phyloP scores from a whole-genome alignment of 2,113 vertebrate species.

The Isichthys henryi region DNA sequence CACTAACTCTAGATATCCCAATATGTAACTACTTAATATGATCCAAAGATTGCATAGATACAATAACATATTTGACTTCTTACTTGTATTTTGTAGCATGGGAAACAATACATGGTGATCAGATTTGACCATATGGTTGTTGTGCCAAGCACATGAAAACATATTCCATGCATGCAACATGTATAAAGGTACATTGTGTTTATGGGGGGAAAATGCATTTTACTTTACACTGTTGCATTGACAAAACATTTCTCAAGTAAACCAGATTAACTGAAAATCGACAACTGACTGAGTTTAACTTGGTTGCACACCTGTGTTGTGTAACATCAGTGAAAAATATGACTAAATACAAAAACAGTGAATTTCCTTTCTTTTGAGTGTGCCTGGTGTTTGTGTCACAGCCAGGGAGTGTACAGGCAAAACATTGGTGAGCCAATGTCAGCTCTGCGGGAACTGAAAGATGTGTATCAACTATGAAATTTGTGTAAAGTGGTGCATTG shows the following conservation, averaged over 20 bases:
- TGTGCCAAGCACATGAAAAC: neutral
- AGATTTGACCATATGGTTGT: neutral
- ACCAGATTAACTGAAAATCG: neutral
- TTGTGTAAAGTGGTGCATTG: neutral
- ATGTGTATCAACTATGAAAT: neutral
- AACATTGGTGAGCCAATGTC: neutral
- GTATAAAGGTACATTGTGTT: neutral
- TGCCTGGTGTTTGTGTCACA: neutral
- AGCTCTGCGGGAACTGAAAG: neutral
- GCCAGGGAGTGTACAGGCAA: neutral
- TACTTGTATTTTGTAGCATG: neutral
- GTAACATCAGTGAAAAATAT: neutral
- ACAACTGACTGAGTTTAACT: neutral
- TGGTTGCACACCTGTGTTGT: neutral
- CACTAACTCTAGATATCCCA: neutral
- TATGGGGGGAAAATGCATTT: neutral
- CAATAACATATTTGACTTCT: neutral
- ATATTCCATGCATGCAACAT: neutral
- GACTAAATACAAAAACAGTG: neutral
- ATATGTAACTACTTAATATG: too few species aligned
- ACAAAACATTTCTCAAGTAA: neutral
- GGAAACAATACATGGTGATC: neutral
- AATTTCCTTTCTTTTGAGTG: neutral
- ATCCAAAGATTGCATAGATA: neutral
- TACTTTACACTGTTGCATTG: neutral